Percentiles rank a stretch among this genome's conserved stretches.
phyloP scores from a whole-genome alignment of 2,113 vertebrate species.

The Ranitomeya imitator region DNA sequence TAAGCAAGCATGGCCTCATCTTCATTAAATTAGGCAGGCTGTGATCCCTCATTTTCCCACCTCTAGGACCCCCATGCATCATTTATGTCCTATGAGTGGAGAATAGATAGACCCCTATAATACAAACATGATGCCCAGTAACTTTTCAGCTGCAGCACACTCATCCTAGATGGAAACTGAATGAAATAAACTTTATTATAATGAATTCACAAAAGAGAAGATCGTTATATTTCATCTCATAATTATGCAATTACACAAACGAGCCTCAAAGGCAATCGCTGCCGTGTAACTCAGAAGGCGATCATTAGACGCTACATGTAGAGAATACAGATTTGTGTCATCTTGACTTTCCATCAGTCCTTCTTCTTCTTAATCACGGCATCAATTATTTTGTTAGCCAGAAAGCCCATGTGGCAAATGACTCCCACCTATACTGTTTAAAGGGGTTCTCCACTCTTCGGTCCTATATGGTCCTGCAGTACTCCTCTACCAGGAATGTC shows the following conservation, averaged over 20 bases:
- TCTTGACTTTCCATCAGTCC: background rate
- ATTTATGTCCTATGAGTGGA: background rate
- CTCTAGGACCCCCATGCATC: background rate
- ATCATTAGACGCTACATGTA: background rate
- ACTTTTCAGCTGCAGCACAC: background rate
- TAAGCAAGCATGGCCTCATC: background rate
- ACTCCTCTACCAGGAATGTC: no score
- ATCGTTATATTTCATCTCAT: slow-evolving; percentile 34
- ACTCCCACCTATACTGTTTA: background rate
- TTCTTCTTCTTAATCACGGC: background rate
- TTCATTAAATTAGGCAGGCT: background rate
- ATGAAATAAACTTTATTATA: slow-evolving; percentile 25
- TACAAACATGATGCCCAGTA: background rate
- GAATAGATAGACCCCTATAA: background rate
- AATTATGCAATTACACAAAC: slow-evolving; percentile 43
- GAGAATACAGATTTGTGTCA: slow-evolving; percentile 16
- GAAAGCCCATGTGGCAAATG: background rate
- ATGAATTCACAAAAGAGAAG: slow-evolving; percentile 16
- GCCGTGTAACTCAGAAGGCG: background rate
- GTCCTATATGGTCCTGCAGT: no score
- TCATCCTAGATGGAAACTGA: background rate
- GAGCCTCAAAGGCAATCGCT: slow-evolving; percentile 16
- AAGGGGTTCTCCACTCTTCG: background rate
- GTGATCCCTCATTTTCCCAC: background rate
- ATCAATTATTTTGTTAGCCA: background rate